Conservation (phyloP, 2,113 vertebrate genomes). For the Varanus salvator region DNA sequence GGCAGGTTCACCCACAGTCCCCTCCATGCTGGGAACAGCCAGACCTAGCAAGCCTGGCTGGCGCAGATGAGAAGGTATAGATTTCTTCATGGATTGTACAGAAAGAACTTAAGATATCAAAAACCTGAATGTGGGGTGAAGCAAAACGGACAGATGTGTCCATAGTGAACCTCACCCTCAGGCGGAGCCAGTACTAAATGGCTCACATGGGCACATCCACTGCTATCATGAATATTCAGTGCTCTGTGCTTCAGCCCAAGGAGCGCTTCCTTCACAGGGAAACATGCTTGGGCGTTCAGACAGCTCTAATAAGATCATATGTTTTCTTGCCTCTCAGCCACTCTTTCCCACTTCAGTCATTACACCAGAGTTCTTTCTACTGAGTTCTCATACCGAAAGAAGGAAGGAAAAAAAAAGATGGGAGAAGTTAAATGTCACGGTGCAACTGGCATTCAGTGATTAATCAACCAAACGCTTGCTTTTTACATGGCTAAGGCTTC, state of each 20-base stretch:
- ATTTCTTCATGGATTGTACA: too few relatives aligned
- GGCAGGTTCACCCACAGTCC: too few relatives aligned
- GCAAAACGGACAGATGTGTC: not conserved
- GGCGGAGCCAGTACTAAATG: too few relatives aligned
- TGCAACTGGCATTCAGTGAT: not conserved
- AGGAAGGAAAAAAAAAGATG: too few relatives aligned
- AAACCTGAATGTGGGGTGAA: too few relatives aligned
- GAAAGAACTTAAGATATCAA: too few relatives aligned
- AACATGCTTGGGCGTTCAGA: slow-evolving; percentile 23
- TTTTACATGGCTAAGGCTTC: not conserved
- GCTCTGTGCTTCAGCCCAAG: not conserved
- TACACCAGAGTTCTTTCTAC: slow-evolving; percentile 8
- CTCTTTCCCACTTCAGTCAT: slow-evolving; percentile 23
- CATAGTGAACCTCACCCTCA: not conserved
- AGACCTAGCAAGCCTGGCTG: too few relatives aligned
- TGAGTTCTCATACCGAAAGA: not conserved
- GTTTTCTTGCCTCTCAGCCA: not conserved
- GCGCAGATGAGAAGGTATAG: too few relatives aligned
- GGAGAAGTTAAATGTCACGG: not conserved
- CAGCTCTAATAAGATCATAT: not conserved
- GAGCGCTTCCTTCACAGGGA: not conserved
- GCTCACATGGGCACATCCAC: not conserved
- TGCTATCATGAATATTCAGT: not conserved
- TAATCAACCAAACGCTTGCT: not conserved
- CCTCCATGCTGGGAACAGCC: too few relatives aligned